Percentiles rank a stretch among this genome's conserved stretches.
Conservation (phyloP, 2,888 invertebrate genomes). For the Ormyrus labotus region DNA sequence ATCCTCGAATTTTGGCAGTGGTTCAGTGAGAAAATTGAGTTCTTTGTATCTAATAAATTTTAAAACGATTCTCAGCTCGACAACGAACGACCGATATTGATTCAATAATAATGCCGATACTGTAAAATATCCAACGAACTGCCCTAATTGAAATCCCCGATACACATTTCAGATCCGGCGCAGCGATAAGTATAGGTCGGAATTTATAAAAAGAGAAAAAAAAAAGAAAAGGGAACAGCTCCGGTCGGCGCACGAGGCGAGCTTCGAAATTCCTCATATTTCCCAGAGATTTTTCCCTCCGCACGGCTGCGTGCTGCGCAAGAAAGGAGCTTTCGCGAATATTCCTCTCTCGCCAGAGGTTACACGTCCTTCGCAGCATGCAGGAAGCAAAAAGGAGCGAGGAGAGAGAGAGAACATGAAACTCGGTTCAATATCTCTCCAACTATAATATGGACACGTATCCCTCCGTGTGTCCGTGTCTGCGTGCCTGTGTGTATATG, state of each 20-base stretch:
- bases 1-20: too few species aligned
- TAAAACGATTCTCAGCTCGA: too few species aligned
- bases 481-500: slow-evolving; percentile 17
- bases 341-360: slow-evolving; percentile 47
- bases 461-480: slow-evolving; percentile 35
- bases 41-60: too few species aligned
- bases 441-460: slow-evolving; percentile 67
- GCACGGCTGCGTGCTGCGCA: slow-evolving; percentile 28
- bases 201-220: not conserved
- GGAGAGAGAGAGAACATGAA: slow-evolving; percentile 59
- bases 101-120: too few species aligned
- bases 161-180: not conserved
- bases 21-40: too few species aligned
- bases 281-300: slow-evolving; percentile 9
- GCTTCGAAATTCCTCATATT: slow-evolving; percentile 18
- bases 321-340: slow-evolving; percentile 51
- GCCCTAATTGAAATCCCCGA: too few species aligned
- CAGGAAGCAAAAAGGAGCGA: slow-evolving; percentile 50
- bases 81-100: too few species aligned
- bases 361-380: slow-evolving; percentile 53
- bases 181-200: not conserved
- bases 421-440: slow-evolving; percentile 64
- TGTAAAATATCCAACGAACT: too few species aligned
- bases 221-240: not conserved
- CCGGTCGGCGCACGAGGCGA: not conserved